Conservation (phyloP, 1,140 invertebrate species). For the Grapholita molesta region DNA sequence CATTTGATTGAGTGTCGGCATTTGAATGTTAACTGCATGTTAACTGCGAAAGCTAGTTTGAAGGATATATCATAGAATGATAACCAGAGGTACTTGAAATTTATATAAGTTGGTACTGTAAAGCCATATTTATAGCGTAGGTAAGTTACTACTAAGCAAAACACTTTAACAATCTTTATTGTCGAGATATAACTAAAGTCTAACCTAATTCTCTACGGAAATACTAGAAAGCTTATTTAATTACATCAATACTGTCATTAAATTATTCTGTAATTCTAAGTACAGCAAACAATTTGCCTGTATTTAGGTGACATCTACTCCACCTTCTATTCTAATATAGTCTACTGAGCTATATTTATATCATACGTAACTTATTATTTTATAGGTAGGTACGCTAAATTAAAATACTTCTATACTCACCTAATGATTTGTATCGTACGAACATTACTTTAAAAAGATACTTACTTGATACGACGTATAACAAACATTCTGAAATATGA, state of each 20-base stretch:
- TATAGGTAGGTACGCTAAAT: not conserved
- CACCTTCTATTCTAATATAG: not conserved
- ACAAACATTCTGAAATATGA: not conserved
- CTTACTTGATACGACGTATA: not conserved
- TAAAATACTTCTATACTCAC: not conserved
- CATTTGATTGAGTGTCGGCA: no score
- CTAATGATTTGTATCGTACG: not conserved
- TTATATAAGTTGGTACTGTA: no score
- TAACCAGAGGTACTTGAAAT: no score
- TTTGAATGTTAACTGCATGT: no score
- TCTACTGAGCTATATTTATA: not conserved
- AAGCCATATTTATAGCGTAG: constrained; percentile 25
- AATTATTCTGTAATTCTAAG: constrained; percentile 21
- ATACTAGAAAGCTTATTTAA: not conserved
- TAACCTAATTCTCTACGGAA: not conserved
- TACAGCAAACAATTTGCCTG: constrained; percentile 2
- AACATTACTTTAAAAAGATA: not conserved
- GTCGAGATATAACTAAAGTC: constrained; percentile 30
- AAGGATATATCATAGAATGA: no score
- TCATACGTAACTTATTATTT: not conserved
- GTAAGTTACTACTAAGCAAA: constrained; percentile 1
- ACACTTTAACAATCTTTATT: constrained; percentile 33
- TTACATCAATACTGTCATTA: not conserved
- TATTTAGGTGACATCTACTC: not conserved
- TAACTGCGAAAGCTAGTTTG: no score